phyloP scores from a whole-genome alignment of 2,797 vertebrate species.

The Carduelis carduelis region DNA sequence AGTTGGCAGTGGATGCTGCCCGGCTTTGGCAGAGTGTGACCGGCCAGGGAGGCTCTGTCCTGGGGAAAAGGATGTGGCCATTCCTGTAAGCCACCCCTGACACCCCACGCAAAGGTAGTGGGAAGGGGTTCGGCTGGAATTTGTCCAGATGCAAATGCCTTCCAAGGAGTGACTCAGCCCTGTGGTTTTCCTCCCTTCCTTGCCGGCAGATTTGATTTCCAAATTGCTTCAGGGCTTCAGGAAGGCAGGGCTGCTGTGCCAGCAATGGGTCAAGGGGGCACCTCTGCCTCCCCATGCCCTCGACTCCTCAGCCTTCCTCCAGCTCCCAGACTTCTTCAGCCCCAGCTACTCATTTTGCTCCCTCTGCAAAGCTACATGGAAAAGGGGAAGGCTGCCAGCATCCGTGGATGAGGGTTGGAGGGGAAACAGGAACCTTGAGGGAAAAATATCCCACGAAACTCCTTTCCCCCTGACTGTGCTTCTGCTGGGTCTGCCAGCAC shows the following conservation, averaged over 20 bases:
- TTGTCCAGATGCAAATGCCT: neutral
- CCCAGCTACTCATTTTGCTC: neutral
- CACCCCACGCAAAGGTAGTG: neutral
- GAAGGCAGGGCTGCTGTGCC: neutral
- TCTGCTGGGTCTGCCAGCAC: neutral
- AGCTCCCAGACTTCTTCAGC: neutral
- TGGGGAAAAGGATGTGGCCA: neutral
- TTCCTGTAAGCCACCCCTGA: slow-evolving; percentile 28
- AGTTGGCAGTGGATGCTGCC: neutral
- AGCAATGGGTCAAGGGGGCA: rapidly evolving
- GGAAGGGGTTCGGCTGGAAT: neutral
- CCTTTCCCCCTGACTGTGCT: neutral
- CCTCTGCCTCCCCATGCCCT: neutral
- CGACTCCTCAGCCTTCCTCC: neutral
- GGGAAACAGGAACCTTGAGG: slow-evolving; percentile 45
- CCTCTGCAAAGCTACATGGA: neutral
- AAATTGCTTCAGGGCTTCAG: neutral
- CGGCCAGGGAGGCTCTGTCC: rapidly evolving
- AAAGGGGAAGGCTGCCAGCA: neutral
- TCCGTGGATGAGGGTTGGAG: neutral
- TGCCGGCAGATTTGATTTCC: neutral
- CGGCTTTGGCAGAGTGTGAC: neutral
- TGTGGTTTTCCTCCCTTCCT: slow-evolving; percentile 39
- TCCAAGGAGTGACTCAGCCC: slow-evolving; percentile 12
- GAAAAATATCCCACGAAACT: slow-evolving; percentile 31